phyloP scores from a whole-genome alignment of 1,140 invertebrate genomes.

The Bactericera cockerelli region DNA sequence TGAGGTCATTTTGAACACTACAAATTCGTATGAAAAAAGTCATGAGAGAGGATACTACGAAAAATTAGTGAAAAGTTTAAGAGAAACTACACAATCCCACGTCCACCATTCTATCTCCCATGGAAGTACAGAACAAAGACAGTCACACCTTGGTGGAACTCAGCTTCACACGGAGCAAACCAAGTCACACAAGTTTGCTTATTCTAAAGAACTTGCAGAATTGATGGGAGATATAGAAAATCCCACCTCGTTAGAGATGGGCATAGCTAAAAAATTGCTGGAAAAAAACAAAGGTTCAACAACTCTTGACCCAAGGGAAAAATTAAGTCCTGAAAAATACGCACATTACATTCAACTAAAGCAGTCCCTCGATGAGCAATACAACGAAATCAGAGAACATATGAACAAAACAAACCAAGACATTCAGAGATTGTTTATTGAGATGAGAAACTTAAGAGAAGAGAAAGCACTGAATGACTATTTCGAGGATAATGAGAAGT shows the following conservation, averaged over 20 bases:
- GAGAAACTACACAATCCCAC: no score
- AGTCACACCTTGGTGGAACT: no score
- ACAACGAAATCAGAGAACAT: neutral
- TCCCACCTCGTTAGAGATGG: neutral
- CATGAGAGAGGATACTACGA: neutral
- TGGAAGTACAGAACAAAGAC: no score
- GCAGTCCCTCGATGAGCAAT: neutral
- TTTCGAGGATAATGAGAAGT: neutral
- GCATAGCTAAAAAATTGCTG: neutral
- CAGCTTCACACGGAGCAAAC: no score
- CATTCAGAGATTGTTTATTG: neutral
- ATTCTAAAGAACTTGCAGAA: neutral
- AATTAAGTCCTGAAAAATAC: neutral
- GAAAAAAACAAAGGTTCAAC: no score
- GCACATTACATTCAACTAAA: neutral
- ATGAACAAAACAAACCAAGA: neutral
- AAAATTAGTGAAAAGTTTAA: neutral
- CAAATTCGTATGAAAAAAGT: neutral
- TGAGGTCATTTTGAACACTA: slow-evolving; percentile 2
- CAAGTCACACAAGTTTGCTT: no score
- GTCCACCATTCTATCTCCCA: no score
- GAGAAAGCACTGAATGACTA: neutral
- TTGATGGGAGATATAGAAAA: neutral
- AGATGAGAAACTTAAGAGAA: neutral
- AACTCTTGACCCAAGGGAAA: neutral